These are phyloP conservation scores for Carposina sasakii DNA, from an alignment of 1,140 invertebrate species.

Conservation along the genomic window DNA sequence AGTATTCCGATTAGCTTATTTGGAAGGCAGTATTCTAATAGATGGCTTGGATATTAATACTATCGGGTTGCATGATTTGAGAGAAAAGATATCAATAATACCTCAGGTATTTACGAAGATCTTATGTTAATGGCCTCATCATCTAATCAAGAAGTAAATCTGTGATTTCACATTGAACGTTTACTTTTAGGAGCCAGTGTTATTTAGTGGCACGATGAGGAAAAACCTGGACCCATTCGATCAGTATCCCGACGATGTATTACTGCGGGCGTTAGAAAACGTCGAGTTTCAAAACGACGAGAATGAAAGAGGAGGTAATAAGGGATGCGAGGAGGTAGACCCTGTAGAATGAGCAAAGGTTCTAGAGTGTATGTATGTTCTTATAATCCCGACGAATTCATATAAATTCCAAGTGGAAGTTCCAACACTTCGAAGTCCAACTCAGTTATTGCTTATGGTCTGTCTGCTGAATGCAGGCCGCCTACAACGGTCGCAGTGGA, in stretches of 20 bases:
- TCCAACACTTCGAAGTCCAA: no score
- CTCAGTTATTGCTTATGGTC: no score
- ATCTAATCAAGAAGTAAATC: not conserved
- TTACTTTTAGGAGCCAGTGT: conserved; percentile 85
- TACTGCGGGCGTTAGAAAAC: conserved; percentile 84
- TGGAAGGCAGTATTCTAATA: conserved; percentile 76
- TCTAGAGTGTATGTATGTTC: no score
- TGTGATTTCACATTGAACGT: not conserved
- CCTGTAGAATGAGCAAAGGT: no score
- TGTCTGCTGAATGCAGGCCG: no score
- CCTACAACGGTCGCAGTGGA: no score
- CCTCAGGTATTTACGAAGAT: conserved; percentile 79
- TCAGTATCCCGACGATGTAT: conserved; percentile 78
- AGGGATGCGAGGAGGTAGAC: no score
- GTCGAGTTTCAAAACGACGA: no score
- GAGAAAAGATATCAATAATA: conserved; percentile 84
- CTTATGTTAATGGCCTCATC: not conserved
- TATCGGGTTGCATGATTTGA: conserved; percentile 75
- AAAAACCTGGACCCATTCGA: conserved; percentile 88
- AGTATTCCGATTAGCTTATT: conserved; percentile 83
- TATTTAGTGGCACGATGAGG: conserved; percentile 85
- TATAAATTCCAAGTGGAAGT: no score
- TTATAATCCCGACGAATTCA: no score
- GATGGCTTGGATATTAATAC: conserved; percentile 74
- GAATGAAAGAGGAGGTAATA: conserved; percentile 33